These are phyloP conservation scores for Ichneumon xanthorius DNA, from an alignment of 2,888 invertebrate species.

Conservation along the genomic window DNA sequence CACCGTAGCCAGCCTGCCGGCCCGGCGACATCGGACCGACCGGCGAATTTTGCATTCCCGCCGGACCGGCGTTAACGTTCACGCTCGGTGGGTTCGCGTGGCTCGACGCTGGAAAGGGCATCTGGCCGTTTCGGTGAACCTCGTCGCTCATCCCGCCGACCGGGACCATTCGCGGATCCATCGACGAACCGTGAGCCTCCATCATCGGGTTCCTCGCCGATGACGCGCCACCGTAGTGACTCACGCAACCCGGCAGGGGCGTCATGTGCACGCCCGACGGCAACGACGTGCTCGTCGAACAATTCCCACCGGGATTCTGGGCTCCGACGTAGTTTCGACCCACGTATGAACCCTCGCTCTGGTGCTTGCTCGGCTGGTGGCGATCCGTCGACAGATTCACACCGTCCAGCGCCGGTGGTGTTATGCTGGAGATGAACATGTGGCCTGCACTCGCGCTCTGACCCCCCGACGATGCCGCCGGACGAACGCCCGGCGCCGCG, in stretches of 20 bases:
- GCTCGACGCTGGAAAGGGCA: slow-evolving; percentile 73
- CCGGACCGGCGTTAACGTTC: slow-evolving; percentile 36
- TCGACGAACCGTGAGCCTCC: slow-evolving; percentile 71
- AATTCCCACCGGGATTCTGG: slow-evolving; percentile 60
- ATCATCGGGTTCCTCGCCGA: slow-evolving; percentile 76
- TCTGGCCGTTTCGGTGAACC: slow-evolving; percentile 75
- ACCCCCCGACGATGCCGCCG: slow-evolving; percentile 73
- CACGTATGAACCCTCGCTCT: slow-evolving; percentile 71
- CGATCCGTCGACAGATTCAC: slow-evolving; percentile 75
- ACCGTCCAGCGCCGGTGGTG: slow-evolving; percentile 75
- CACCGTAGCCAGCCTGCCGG: slow-evolving; percentile 72
- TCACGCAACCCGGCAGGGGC: slow-evolving; percentile 73
- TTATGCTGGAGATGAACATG: slow-evolving; percentile 76
- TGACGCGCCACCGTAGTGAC: slow-evolving; percentile 75
- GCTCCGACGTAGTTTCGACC: slow-evolving; percentile 61
- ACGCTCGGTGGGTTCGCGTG: slow-evolving; percentile 69
- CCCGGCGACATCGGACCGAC: slow-evolving; percentile 69
- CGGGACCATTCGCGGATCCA: slow-evolving; percentile 73
- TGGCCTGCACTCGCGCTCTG: slow-evolving; percentile 79
- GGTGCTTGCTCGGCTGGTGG: slow-evolving; percentile 73
- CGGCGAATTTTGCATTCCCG: slow-evolving; percentile 66
- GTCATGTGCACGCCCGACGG: slow-evolving; percentile 77
- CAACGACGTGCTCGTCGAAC: slow-evolving; percentile 70
- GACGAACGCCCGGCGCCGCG: slow-evolving; percentile 70
- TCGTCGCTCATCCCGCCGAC: slow-evolving; percentile 74